Conservation (phyloP, 1,140 invertebrate genomes). For the Plodia interpunctella region DNA sequence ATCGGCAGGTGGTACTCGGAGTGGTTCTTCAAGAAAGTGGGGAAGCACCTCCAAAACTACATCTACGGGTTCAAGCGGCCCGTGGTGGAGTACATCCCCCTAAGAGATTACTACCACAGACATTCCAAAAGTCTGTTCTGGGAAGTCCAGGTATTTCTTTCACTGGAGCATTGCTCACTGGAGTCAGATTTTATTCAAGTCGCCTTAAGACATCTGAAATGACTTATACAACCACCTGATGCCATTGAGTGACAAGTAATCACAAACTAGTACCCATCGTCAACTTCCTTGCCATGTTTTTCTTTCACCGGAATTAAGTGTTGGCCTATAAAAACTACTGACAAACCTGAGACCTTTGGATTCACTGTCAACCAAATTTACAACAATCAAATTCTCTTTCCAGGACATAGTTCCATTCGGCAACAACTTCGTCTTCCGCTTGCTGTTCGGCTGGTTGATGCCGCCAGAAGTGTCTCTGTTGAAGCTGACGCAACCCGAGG, state of each 20-base stretch:
- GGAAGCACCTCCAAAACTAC: conserved; percentile 59
- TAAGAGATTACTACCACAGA: conserved; percentile 89
- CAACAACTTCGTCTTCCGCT: conserved; percentile 86
- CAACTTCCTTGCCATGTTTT: no score
- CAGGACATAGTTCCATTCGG: conserved; percentile 92
- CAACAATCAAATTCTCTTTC: conserved; percentile 2
- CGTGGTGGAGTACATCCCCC: conserved; percentile 84
- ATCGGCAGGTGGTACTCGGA: conserved; percentile 89
- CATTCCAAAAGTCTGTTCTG: conserved; percentile 90
- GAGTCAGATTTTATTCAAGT: no score
- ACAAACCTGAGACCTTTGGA: no score
- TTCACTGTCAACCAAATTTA: no score
- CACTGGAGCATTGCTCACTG: no score
- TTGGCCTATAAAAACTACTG: no score
- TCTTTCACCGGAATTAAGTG: no score
- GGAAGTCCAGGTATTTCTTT: conserved; percentile 83
- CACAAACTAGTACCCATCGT: no score
- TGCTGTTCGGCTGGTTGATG: conserved; percentile 87
- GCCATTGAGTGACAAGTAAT: no score
- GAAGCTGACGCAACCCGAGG: conserved; percentile 88
- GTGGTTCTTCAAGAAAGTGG: conserved; percentile 91
- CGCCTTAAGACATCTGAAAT: no score
- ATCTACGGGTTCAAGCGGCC: conserved; percentile 39
- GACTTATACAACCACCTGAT: no score
- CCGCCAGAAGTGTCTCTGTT: conserved; percentile 90